Evolutionary conservation across 1,140 invertebrate genomes (phyloP).

Genomic region (Periplaneta americana): DNA sequence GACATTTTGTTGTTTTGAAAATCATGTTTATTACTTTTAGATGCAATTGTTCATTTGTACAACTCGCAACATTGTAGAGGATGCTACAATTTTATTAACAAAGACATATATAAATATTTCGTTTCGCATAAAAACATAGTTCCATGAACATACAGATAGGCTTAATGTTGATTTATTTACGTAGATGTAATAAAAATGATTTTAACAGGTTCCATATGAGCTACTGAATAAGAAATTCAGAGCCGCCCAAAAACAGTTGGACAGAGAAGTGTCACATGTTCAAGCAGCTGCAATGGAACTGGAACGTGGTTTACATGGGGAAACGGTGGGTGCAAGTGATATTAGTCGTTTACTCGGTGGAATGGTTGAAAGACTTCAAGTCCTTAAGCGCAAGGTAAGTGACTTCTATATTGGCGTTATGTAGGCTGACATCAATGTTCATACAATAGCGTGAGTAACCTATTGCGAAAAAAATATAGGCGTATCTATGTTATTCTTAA

Average conservation of each 20-base stretch:
- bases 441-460: no score
- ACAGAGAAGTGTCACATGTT: slow-evolving; percentile 88
- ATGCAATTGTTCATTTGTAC: no score
- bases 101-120: background rate
- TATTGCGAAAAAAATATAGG: no score
- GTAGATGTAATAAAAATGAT: no score
- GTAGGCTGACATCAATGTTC: no score
- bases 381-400: slow-evolving; percentile 79
- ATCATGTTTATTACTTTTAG: no score
- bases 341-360: slow-evolving; percentile 72
- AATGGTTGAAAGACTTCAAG: slow-evolving; percentile 77
- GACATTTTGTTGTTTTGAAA: background rate
- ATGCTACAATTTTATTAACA: background rate
- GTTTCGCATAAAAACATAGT: background rate
- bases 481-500: no score
- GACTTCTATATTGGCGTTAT: no score
- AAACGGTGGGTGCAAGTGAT: slow-evolving; percentile 51
- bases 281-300: slow-evolving; percentile 71
- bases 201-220: slow-evolving; percentile 92
- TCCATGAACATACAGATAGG: no score
- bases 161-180: no score
- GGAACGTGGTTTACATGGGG: slow-evolving; percentile 61
- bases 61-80: background rate
- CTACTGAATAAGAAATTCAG: slow-evolving; percentile 97
- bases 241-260: slow-evolving; percentile 87